A percentile compares a stretch with the other conserved stretches of the same genome.
phyloP scores from a whole-genome alignment of 2,888 invertebrate species.

The Scaptomyza flava region DNA sequence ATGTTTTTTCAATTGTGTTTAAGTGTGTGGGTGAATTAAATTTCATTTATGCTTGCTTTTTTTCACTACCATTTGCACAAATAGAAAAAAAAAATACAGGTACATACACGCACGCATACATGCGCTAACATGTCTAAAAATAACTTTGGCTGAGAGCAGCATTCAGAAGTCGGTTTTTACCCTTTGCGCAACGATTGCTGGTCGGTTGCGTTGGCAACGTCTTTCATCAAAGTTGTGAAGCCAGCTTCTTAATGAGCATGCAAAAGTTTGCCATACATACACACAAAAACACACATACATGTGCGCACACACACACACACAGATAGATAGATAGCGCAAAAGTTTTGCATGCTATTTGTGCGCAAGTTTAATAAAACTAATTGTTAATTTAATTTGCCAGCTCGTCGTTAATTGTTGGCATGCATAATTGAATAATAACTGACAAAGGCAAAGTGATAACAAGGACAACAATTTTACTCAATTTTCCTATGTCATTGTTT shows the following conservation, averaged over 20 bases:
- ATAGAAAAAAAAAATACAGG: not conserved
- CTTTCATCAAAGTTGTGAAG: slow-evolving; percentile 60
- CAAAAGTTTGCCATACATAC: slow-evolving; percentile 60
- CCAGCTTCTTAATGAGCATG: slow-evolving; percentile 74
- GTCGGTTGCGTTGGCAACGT: slow-evolving; percentile 39
- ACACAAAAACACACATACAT: slow-evolving; percentile 3
- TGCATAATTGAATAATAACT: slow-evolving; percentile 83
- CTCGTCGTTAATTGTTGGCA: slow-evolving; percentile 81
- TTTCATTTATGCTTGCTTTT: slow-evolving; percentile 58
- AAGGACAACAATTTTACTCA: slow-evolving; percentile 15
- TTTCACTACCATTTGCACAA: slow-evolving; percentile 40
- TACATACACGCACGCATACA: not conserved
- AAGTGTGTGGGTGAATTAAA: slow-evolving; percentile 26
- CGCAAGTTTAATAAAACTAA: slow-evolving; percentile 83
- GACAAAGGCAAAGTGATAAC: slow-evolving; percentile 48
- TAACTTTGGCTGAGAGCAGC: slow-evolving; percentile 61
- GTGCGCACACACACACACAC: not conserved
- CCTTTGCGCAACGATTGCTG: slow-evolving; percentile 35
- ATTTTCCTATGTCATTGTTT: slow-evolving; percentile 32
- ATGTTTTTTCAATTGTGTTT: slow-evolving; percentile 17
- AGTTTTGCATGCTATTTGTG: slow-evolving; percentile 49
- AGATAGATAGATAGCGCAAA: slow-evolving; percentile 14
- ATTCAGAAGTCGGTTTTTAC: slow-evolving; percentile 42
- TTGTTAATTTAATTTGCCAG: slow-evolving; percentile 84
- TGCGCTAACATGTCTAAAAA: slow-evolving; percentile 33